These are phyloP conservation scores for Syndactyla subalaris DNA, from an alignment of 2,797 vertebrate genomes.

Conservation along the genomic window DNA sequence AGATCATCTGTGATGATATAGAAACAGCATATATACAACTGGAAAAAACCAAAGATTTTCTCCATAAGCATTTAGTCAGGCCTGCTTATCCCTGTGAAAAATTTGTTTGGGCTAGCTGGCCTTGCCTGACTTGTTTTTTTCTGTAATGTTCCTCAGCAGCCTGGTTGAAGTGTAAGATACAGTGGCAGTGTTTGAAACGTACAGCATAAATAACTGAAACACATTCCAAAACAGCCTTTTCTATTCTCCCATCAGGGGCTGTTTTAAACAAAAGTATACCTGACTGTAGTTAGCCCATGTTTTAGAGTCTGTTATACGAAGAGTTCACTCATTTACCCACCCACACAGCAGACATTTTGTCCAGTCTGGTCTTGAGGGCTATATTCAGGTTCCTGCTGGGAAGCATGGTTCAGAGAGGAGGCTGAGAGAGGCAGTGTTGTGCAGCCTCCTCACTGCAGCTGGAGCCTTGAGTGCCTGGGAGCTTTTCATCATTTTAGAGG, in stretches of 20 bases:
- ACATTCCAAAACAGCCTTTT: background rate
- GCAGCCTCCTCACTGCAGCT: fast-evolving
- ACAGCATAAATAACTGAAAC: background rate
- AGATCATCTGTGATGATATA: background rate
- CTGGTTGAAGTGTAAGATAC: background rate
- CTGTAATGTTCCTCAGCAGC: background rate
- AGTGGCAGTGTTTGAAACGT: background rate
- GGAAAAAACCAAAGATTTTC: background rate
- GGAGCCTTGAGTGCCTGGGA: fast-evolving
- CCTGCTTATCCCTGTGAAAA: background rate
- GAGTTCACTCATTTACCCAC: background rate
- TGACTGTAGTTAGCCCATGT: background rate
- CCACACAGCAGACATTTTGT: background rate
- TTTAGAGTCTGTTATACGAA: background rate
- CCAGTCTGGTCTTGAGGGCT: background rate
- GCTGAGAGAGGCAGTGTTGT: background rate
- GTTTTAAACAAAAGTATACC: background rate
- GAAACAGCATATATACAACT: background rate
- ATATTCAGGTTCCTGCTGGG: background rate
- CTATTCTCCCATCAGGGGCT: background rate
- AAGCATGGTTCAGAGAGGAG: background rate
- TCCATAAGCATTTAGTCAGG: background rate
- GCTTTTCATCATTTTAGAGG: background rate
- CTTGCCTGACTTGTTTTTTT: background rate
- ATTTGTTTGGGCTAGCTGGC: background rate